Base-by-base conservation (phyloP, 2,888 invertebrate species). In the Oligia strigilis region DNA sequence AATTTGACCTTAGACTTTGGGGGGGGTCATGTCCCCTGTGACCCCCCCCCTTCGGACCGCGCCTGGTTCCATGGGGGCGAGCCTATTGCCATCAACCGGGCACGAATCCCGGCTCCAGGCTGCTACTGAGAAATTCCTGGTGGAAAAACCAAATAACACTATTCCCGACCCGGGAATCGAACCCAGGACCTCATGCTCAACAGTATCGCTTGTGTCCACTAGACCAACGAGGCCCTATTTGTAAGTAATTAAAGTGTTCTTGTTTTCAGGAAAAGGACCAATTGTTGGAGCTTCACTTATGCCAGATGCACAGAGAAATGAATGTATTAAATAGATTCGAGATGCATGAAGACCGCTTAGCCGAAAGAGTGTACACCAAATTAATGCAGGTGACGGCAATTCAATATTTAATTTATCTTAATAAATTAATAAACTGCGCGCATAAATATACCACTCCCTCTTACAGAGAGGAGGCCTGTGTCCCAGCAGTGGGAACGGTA, bases 261-360 rank as follows among this genome's bases (percentile, higher is more conserved):
- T 62, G 8, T 65, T 88, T 90, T 5, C 77, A 97, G 96, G 97
- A 97, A 83, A 94, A 91, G 49, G 95, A 92, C 85, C 96, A 95
- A 84, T 97, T 98, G 73, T 95, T 98, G 77, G 97, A 98, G 83
- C 90, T 98, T 52, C 98, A 97, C 90, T 93, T 98, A 70, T 97
- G 98, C 43, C 98, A 98, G 43, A 91, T 98, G 40, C 98, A 98
- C 89, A 98, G 98, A 92, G 98, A 99, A 93, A 96, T 98, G 91
- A 97, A 98, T 71, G 98, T 99, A 36, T 93, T 98, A 19, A 98
- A 98, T 89, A 97, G 98, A 66, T 98, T 98, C 89, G 98, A 98
- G 92, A 96, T 97, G 5, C 97, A 97, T 62, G 98, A 99, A 93
- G 97, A 98, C 85, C 92, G 95, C 70, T 94, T 98, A 19, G 96